Evolutionary conservation across 1,140 invertebrate species (phyloP), one percentile per base, ranked within the genome.

Genomic region (Wiebesia pumilae): DNA sequence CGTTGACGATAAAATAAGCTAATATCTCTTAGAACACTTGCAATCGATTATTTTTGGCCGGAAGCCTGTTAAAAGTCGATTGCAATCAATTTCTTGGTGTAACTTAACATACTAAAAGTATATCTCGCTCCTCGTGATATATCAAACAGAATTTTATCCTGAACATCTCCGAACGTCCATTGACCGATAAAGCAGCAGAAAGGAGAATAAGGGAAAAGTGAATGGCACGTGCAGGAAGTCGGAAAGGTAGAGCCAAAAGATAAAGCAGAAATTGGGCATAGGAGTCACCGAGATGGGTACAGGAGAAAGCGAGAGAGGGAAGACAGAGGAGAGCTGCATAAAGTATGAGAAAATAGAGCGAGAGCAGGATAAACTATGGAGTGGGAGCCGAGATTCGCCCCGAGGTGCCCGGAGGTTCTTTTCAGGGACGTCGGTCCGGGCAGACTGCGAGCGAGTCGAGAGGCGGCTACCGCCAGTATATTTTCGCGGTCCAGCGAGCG

Each of bases 401-500:
- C 65, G 85, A 86, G 87, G 83, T 21, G n/a, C 40, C 78, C 67
- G 30, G 38, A 69, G 78, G 81, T 88, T 81, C 84, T 86, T 86
- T 88, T 84, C 69, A 77, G 43, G 77, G 80, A 83, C 82, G 69
- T 85, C 87, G 87, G 80, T 81, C 81, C 35, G 24, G 35, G 62
- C 27, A 24, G 21, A 24, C 78, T 58, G 10, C 30, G 69, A 75
- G 51, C 43, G 81, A 43, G 80, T 2, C 33, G 30, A 54, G 81
- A 33, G 43, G 33, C 58, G 7, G 77, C 58, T 79, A 40, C 85
- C 58, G 84, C 77, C 83, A 81, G 92, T 94, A 94, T 93, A 94
- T 94, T 94, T 94, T 94, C 93, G 93, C 93, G 93, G 93, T 94
- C 93, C 93, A 93, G 93, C 93, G 93, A 93, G 91, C 93, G 92